phyloP scores from a whole-genome alignment of 2,797 vertebrate genomes.

The Cirrhinus molitorella region DNA sequence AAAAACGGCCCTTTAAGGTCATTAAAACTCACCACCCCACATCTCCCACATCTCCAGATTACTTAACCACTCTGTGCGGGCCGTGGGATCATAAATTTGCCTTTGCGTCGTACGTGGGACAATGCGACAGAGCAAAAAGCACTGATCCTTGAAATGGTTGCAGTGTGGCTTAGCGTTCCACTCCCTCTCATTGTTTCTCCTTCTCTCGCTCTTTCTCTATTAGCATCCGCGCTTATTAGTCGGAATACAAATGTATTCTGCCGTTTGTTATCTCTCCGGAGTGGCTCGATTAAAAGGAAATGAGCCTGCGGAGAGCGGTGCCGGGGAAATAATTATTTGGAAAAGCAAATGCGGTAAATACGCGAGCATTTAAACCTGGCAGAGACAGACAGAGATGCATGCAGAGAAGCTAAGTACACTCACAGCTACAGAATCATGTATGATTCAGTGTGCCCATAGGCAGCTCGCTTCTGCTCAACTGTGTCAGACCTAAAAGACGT shows the following conservation, averaged over 20 bases:
- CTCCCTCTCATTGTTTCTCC: background rate
- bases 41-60: slow-evolving; percentile 1
- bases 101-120: slow-evolving; percentile 3
- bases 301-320: slow-evolving; percentile 31
- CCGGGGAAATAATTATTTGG: slow-evolving; percentile 46
- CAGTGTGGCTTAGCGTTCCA: background rate
- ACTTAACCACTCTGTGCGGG: background rate
- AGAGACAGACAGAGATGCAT: slow-evolving; percentile 34
- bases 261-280: slow-evolving; percentile 35
- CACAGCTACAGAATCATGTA: slow-evolving; percentile 58
- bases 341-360: slow-evolving; percentile 37
- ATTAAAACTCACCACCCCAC: background rate
- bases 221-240: slow-evolving; percentile 26
- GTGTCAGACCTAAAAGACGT: background rate
- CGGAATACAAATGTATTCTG: slow-evolving; percentile 28
- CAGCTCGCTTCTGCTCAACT: background rate
- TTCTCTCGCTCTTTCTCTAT: slow-evolving; percentile 19
- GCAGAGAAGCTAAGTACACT: slow-evolving; percentile 31
- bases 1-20: slow-evolving; percentile 36
- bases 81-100: slow-evolving; percentile 27
- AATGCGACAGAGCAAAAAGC: slow-evolving; percentile 17
- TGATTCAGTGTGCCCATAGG: slow-evolving; percentile 61
- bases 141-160: slow-evolving; percentile 30
- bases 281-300: slow-evolving; percentile 43
- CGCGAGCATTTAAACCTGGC: slow-evolving; percentile 26